These are phyloP conservation scores for Desmophyllum pertusum DNA, from an alignment of 92 coral and sea anemone genomes.

Conservation along the genomic window DNA sequence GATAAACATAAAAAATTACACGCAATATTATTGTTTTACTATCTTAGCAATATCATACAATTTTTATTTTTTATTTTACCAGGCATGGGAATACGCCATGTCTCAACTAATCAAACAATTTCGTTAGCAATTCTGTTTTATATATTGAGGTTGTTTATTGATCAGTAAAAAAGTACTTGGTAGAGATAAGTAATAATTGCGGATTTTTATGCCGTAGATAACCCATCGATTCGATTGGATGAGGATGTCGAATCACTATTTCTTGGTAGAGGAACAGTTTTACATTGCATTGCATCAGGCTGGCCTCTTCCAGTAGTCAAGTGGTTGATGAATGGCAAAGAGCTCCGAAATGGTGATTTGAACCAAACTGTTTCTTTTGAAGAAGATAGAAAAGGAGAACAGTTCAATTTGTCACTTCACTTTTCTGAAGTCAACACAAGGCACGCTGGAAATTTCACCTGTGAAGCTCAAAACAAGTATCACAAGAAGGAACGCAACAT, in stretches of 20 bases:
- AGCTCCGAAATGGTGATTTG: not conserved
- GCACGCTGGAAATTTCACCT: slow-evolving; percentile 1
- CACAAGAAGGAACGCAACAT: not conserved
- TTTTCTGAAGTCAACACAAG: not conserved
- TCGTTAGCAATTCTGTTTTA: too few species aligned
- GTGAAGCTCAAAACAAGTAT: slow-evolving; percentile 8
- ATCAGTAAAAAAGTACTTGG: too few species aligned
- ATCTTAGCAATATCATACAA: too few species aligned
- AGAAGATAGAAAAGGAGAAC: not conserved
- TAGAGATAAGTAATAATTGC: too few species aligned
- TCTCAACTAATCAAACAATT: too few species aligned
- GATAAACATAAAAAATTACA: too few species aligned
- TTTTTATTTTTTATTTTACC: too few species aligned
- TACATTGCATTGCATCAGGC: not conserved
- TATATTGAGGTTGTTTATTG: too few species aligned
- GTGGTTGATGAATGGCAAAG: slow-evolving; percentile 3
- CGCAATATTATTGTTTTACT: too few species aligned
- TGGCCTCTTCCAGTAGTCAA: not conserved
- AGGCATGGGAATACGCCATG: too few species aligned
- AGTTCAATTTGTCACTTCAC: not conserved
- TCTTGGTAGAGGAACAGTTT: not conserved
- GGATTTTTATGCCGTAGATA: too few species aligned
- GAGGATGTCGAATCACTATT: not conserved
- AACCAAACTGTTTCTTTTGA: not conserved
- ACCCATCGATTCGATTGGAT: not conserved